phyloP scores from a whole-genome alignment of 1,140 invertebrate species.

The Dendrolimus punctatus region DNA sequence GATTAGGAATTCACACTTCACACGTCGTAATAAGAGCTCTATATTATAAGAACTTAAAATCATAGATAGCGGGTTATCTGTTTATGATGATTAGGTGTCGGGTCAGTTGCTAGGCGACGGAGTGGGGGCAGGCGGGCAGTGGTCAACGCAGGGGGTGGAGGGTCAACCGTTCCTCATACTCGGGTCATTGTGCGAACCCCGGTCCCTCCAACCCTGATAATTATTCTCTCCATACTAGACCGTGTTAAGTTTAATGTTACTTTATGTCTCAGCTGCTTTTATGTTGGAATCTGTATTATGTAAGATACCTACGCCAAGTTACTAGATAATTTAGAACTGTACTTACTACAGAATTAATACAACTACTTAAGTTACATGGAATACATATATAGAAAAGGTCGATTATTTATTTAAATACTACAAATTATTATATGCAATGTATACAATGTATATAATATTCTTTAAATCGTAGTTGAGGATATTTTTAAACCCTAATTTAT shows the following conservation, averaged over 20 bases:
- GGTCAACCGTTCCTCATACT: slow-evolving; percentile 56
- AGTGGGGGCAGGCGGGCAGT: slow-evolving; percentile 63
- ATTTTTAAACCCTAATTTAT: too few species aligned
- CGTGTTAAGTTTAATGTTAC: slow-evolving; percentile 47
- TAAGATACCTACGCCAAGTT: too few species aligned
- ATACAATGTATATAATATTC: too few species aligned
- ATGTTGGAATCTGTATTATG: too few species aligned
- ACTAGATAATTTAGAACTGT: neutral
- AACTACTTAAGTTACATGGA: too few species aligned
- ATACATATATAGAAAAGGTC: too few species aligned
- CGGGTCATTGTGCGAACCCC: slow-evolving; percentile 27
- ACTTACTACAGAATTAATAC: slow-evolving; percentile 2
- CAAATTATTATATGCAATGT: too few species aligned
- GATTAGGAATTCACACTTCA: too few species aligned
- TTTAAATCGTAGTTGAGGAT: too few species aligned
- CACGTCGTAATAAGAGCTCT: too few species aligned
- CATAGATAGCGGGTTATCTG: slow-evolving; percentile 67
- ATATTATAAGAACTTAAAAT: slow-evolving; percentile 23
- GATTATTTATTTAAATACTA: too few species aligned
- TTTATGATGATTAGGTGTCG: slow-evolving; percentile 71
- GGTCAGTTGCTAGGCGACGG: slow-evolving; percentile 59
- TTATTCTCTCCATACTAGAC: slow-evolving; percentile 50
- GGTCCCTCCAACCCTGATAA: slow-evolving; percentile 42
- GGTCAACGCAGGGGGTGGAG: slow-evolving; percentile 33
- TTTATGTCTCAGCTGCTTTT: slow-evolving; percentile 20